Base-by-base conservation (phyloP, 2,888 invertebrate species). In the Germaria angustata region DNA sequence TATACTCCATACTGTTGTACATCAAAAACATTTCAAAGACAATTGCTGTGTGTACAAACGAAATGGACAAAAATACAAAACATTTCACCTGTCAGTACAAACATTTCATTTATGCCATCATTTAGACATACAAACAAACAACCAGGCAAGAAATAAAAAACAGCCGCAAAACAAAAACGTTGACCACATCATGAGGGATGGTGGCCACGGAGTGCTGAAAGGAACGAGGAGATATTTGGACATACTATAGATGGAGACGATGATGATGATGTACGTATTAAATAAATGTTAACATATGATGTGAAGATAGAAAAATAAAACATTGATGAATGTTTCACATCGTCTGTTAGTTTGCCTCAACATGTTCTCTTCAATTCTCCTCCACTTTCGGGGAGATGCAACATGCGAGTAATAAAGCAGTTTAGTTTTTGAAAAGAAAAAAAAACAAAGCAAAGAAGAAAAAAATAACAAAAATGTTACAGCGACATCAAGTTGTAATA, bases 51-150 rank as follows among this genome's bases (percentile, higher is more conserved):
- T 72, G 11, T 32, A 51, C 28, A 53, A n/a, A 65, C 44, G 65
- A 46, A 63, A 78, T 73, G 75, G 49, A 63, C 65, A 65, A 65
- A 81, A 68, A 75, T 71, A 75, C 51, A 76, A 79, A 44, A 79
- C 79, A 82, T 82, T 82, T 82, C 82, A 79, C 79, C 79, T 82
- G 82, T 82, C 82, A 82, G 66, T 66, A 39, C 51, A 82, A 82
- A 79, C 82, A 82, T 82, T 82, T 82, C 82, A 82, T 79, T 82
- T 82, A 79, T 82, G 82, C 82, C 80, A 83, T 80, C 77, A 77
- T 80, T 80, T 77, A 80, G 83, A 80, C 66, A 72, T 41, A 76
- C 76, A 73, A 77, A 41, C n/a, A 36, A 24, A 34, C 39, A 71
- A 20, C 13, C 53, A 36, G 24, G 20, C 36, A 71, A 49, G 59